Conservation (phyloP, 2,888 invertebrate genomes). For the Heteropelma amictum region DNA sequence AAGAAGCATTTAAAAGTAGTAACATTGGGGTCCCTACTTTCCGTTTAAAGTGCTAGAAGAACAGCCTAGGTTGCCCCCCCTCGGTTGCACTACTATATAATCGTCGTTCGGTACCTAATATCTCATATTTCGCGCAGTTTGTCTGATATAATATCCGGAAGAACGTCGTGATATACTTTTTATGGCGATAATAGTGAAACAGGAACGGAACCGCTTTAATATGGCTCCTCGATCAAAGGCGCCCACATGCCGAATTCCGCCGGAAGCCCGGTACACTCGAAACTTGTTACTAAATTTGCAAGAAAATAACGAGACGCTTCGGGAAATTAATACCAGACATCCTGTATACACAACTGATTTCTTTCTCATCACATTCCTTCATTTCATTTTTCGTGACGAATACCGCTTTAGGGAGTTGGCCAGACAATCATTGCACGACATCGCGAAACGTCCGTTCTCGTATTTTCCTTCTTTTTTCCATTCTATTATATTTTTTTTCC, state of each 20-base stretch:
- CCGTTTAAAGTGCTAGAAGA: slow-evolving; percentile 84
- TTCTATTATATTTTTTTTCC: slow-evolving; percentile 35
- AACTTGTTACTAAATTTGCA: too few species aligned
- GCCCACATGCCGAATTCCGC: slow-evolving; percentile 34
- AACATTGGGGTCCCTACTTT: slow-evolving; percentile 79
- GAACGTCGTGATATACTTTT: slow-evolving; percentile 1
- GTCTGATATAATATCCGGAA: slow-evolving; percentile 61
- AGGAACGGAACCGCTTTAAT: neutral
- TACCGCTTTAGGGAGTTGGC: slow-evolving; percentile 78
- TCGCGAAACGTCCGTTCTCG: slow-evolving; percentile 64
- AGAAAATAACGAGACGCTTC: neutral
- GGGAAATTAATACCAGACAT: slow-evolving; percentile 69
- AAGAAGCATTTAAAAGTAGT: slow-evolving; percentile 70
- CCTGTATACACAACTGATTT: slow-evolving; percentile 64
- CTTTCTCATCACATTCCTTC: slow-evolving; percentile 48
- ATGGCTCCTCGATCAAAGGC: slow-evolving; percentile 10
- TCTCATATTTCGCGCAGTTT: slow-evolving; percentile 61
- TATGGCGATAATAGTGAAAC: neutral
- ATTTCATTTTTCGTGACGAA: slow-evolving; percentile 66
- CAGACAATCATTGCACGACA: slow-evolving; percentile 71
- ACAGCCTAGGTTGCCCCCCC: slow-evolving; percentile 82
- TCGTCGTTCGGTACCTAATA: slow-evolving; percentile 57
- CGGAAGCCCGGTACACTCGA: too few species aligned
- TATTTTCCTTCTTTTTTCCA: slow-evolving; percentile 58
- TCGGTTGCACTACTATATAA: slow-evolving; percentile 78